Percentiles rank a stretch among this genome's conserved stretches.
Conservation (phyloP, 1,140 invertebrate genomes). For the Drosophila triauraria region DNA sequence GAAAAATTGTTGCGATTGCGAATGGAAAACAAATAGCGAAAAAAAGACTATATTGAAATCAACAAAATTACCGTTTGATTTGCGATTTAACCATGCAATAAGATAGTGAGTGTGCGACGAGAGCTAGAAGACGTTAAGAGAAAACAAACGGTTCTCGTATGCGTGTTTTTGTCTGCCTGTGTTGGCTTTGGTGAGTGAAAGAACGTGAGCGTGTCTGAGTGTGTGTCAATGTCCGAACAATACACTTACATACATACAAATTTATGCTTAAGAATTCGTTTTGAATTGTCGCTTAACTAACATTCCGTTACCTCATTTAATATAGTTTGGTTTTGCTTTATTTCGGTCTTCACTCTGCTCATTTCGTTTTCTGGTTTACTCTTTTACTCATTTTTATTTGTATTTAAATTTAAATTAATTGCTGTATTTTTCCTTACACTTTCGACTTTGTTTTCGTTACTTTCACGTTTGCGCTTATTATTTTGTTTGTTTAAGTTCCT, state of each 20-base stretch:
- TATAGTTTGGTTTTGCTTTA: slow-evolving; percentile 42
- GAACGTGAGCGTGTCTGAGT: slow-evolving; percentile 11
- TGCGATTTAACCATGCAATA: slow-evolving; percentile 15
- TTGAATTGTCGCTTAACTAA: slow-evolving; percentile 67
- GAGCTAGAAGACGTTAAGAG: slow-evolving; percentile 28
- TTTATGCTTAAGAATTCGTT: slow-evolving; percentile 81
- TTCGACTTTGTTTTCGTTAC: slow-evolving; percentile 40
- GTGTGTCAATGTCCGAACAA: slow-evolving; percentile 52
- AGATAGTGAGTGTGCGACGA: background rate
- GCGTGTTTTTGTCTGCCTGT: slow-evolving; percentile 1
- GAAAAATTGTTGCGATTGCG: slow-evolving; percentile 33
- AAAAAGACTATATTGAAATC: slow-evolving; percentile 18
- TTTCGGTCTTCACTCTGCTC: slow-evolving; percentile 44
- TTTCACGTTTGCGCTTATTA: slow-evolving; percentile 64
- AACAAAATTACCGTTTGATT: slow-evolving; percentile 27
- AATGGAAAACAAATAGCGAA: slow-evolving; percentile 23
- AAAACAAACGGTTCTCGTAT: slow-evolving; percentile 31
- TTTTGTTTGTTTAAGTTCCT: slow-evolving; percentile 50
- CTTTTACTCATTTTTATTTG: slow-evolving; percentile 48
- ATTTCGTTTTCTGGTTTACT: slow-evolving; percentile 57
- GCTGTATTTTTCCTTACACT: slow-evolving; percentile 70
- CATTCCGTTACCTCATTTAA: slow-evolving; percentile 57
- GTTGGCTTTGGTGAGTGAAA: background rate
- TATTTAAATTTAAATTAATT: slow-evolving; percentile 67
- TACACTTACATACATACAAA: slow-evolving; percentile 78